Percentiles rank a stretch among this genome's conserved stretches.
phyloP scores from a whole-genome alignment of 2,113 vertebrate genomes.

The Ochotona princeps region DNA sequence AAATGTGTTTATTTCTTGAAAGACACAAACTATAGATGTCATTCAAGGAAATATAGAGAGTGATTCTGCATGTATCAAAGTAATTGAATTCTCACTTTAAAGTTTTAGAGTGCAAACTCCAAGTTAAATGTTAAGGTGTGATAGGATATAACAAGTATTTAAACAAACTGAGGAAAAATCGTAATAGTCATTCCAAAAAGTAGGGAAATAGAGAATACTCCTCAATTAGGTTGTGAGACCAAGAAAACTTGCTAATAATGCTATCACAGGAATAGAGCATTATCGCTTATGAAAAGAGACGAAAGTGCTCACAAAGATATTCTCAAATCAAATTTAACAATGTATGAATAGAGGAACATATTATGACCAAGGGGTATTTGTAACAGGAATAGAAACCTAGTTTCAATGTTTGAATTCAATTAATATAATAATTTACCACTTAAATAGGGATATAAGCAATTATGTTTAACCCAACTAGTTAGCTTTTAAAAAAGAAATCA shows the following conservation, averaged over 20 bases:
- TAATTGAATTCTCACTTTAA: constrained; percentile 41
- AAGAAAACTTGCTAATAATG: background rate
- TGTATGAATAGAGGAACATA: background rate
- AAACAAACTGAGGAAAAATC: background rate
- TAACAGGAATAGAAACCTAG: background rate
- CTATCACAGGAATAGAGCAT: background rate
- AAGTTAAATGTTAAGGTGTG: background rate
- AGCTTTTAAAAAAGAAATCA: background rate
- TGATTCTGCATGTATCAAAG: background rate
- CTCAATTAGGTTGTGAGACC: background rate
- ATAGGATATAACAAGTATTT: background rate
- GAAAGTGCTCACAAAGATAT: background rate
- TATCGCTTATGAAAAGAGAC: background rate
- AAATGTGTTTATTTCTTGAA: background rate
- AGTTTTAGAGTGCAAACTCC: background rate
- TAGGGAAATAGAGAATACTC: background rate
- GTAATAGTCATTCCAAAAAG: background rate
- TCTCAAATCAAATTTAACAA: background rate
- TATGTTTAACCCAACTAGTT: background rate
- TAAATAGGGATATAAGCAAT: background rate
- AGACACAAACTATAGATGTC: background rate
- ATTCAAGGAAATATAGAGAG: background rate
- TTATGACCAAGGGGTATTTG: background rate
- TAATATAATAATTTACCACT: background rate
- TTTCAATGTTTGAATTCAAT: constrained; percentile 31